phyloP scores from a whole-genome alignment of 2,113 vertebrate species.

The Meleagris gallopavo region DNA sequence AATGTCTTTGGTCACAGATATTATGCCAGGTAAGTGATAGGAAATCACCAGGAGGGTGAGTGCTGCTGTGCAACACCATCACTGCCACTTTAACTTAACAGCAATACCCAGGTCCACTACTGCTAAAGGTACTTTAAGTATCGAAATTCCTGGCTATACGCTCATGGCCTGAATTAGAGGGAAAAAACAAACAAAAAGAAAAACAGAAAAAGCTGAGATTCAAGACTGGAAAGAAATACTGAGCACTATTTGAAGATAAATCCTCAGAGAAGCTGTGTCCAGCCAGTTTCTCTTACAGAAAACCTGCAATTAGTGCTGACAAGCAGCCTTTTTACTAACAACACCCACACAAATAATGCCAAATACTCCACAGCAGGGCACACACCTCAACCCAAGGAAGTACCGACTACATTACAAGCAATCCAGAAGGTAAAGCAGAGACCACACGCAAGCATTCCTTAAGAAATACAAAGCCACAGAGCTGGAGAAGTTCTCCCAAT shows the following conservation, averaged over 20 bases:
- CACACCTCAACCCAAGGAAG: not conserved
- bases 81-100: not conserved
- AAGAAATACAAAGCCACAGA: not conserved
- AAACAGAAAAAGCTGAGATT: not conserved
- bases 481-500: not conserved
- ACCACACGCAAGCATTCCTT: not conserved
- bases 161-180: not conserved
- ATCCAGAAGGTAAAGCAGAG: not conserved
- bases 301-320: not conserved
- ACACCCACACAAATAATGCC: not conserved
- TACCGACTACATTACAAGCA: not conserved
- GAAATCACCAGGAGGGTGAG: too few species aligned
- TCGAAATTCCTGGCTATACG: not conserved
- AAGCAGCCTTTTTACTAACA: not conserved
- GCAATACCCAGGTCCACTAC: not conserved
- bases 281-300: not conserved
- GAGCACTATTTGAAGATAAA: not conserved
- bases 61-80: too few species aligned
- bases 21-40: accelerated
- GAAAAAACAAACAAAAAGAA: too few species aligned
- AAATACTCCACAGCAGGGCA: not conserved
- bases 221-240: not conserved
- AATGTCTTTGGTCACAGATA: accelerated
- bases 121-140: not conserved
- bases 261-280: not conserved